Conservation (phyloP, 1,140 invertebrate species). For the Calycopis cecrops region DNA sequence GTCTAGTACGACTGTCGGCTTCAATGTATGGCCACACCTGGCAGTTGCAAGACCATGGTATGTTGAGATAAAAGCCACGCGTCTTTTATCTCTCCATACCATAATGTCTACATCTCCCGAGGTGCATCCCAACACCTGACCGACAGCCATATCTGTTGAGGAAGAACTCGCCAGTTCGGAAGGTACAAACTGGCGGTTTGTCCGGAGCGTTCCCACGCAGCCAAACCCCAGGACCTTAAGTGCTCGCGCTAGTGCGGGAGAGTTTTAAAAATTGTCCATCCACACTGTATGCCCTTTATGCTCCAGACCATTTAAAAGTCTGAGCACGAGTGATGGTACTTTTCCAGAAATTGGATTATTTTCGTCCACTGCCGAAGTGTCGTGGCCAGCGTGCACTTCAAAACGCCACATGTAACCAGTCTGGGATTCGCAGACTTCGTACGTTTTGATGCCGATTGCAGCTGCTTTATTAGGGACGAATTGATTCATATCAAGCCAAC, state of each 20-base stretch:
- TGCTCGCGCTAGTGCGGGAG: no score
- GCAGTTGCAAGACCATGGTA: slow-evolving; percentile 26
- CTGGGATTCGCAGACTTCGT: no score
- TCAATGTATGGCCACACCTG: slow-evolving; percentile 1
- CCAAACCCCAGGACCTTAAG: slow-evolving; percentile 24
- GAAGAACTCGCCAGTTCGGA: slow-evolving; percentile 17
- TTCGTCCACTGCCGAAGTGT: background rate
- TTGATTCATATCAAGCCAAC: no score
- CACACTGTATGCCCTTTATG: no score
- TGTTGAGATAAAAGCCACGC: slow-evolving; percentile 37
- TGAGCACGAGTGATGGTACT: slow-evolving; percentile 17
- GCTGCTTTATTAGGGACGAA: no score
- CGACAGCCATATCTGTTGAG: slow-evolving; percentile 26
- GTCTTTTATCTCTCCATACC: slow-evolving; percentile 34
- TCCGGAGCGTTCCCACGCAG: slow-evolving; percentile 27
- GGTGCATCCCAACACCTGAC: slow-evolving; percentile 25
- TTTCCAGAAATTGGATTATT: slow-evolving; percentile 9
- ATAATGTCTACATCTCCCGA: slow-evolving; percentile 26
- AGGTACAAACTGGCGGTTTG: slow-evolving; percentile 27
- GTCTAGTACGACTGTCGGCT: slow-evolving; percentile 22
- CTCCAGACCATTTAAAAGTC: slow-evolving; percentile 24
- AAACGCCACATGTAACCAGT: no score
- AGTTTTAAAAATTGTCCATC: no score
- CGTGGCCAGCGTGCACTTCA: slow-evolving; percentile 19
- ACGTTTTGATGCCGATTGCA: no score